phyloP scores from a whole-genome alignment of 1,140 invertebrate species.

The Rhizoglyphus robini region DNA sequence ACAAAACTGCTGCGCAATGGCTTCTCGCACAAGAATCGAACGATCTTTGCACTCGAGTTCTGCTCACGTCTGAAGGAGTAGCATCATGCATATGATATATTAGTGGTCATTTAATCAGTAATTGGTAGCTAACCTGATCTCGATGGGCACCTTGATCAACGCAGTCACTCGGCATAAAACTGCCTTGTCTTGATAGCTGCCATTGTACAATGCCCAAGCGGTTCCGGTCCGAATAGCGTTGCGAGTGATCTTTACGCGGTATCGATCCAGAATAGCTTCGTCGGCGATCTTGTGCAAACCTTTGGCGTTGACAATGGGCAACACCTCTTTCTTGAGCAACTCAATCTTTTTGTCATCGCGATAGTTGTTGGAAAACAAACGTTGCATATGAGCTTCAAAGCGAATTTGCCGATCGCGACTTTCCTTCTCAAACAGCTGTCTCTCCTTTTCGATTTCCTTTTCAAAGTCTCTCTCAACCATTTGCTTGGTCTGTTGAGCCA shows the following conservation, averaged over 20 bases:
- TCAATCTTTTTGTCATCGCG: neutral
- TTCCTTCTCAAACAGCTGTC: neutral
- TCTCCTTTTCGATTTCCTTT: neutral
- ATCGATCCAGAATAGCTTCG: neutral
- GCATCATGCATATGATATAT: neutral
- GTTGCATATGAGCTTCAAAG: neutral
- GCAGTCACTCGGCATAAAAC: neutral
- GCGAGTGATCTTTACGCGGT: slow-evolving; percentile 3
- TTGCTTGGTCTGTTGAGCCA: neutral
- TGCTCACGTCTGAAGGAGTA: neutral
- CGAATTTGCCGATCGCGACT: neutral
- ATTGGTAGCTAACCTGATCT: neutral
- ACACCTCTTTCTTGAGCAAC: neutral
- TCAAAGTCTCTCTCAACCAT: too few relatives aligned
- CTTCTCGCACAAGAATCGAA: neutral
- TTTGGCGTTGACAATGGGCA: neutral
- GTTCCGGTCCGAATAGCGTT: neutral
- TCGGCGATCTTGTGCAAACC: neutral
- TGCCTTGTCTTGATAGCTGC: neutral
- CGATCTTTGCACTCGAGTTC: neutral
- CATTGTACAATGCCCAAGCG: slow-evolving; percentile 1
- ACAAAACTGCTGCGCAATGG: neutral
- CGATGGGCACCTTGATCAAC: neutral
- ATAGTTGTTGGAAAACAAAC: neutral
- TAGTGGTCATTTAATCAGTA: neutral